Percentiles rank a stretch among this genome's conserved stretches.
Evolutionary conservation across 2,888 invertebrate species (phyloP).

Genomic region (Abrostola triplasia): DNA sequence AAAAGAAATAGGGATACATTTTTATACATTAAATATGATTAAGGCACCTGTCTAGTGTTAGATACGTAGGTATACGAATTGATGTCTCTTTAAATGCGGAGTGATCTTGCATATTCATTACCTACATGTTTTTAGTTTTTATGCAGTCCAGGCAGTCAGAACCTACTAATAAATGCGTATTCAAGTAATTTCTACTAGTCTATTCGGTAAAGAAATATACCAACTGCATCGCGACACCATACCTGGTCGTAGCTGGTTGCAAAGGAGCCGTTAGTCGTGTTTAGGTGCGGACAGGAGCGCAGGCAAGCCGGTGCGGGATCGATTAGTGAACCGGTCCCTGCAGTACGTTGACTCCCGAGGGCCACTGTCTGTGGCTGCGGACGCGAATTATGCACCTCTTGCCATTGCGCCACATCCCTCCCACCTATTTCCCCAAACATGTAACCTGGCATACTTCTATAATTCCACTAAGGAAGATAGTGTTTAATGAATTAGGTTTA

Average conservation of each 20-base stretch:
- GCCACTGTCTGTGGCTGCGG: constrained; percentile 73
- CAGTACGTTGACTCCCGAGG: constrained; percentile 85
- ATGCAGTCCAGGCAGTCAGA: constrained; percentile 7
- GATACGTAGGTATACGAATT: neutral
- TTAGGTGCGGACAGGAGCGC: constrained; percentile 84
- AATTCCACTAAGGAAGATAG: neutral
- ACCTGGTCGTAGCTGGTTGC: constrained; percentile 68
- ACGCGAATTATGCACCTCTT: constrained; percentile 77
- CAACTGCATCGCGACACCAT: constrained; percentile 55
- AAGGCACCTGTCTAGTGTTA: too few relatives aligned
- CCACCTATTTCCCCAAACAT: constrained; percentile 35
- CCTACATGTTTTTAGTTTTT: neutral
- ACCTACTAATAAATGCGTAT: constrained; percentile 17
- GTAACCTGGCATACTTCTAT: constrained; percentile 11
- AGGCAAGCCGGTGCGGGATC: constrained; percentile 80
- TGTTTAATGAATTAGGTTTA: too few relatives aligned
- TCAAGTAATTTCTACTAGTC: constrained; percentile 23
- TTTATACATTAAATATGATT: too few relatives aligned
- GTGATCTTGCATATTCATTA: too few relatives aligned
- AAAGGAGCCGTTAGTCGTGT: constrained; percentile 83
- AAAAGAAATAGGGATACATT: too few relatives aligned
- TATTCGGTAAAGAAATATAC: constrained; percentile 24
- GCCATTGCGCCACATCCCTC: constrained; percentile 58
- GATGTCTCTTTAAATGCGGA: constrained; percentile 5
- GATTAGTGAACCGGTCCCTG: constrained; percentile 86